These are phyloP conservation scores for Aphelenchoides bicaudatus DNA, from an alignment of 2,888 invertebrate genomes.

Conservation along the genomic window DNA sequence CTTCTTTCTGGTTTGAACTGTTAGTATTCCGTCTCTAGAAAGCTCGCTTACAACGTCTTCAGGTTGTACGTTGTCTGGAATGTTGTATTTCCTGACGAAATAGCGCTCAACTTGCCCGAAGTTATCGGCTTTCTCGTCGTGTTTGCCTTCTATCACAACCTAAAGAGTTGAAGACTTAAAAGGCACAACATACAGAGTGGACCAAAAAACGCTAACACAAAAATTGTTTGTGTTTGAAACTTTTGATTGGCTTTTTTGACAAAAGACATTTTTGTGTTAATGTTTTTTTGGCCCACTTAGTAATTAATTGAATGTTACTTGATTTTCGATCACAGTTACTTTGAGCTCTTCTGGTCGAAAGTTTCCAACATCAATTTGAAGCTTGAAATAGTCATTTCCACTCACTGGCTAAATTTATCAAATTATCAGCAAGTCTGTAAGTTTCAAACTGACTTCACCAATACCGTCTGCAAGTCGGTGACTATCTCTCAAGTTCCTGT, in stretches of 20 bases:
- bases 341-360: constrained; percentile 51
- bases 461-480: constrained; percentile 46
- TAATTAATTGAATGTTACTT: too few relatives aligned
- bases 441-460: constrained; percentile 34
- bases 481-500: constrained; percentile 41
- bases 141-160: constrained; percentile 47
- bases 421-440: constrained; percentile 12
- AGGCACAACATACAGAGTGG: too few relatives aligned
- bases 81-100: constrained; percentile 45
- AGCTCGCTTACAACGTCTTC: constrained; percentile 46
- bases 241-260: too few relatives aligned
- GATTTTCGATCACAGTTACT: constrained; percentile 47
- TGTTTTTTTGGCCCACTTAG: too few relatives aligned
- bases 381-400: constrained; percentile 38
- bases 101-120: constrained; percentile 47
- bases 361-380: constrained; percentile 47
- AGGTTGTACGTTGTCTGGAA: constrained; percentile 42
- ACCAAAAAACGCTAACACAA: too few relatives aligned
- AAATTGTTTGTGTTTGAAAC: too few relatives aligned
- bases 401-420: constrained; percentile 34
- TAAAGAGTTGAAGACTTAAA: too few relatives aligned
- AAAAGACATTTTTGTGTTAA: too few relatives aligned
- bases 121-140: constrained; percentile 46
- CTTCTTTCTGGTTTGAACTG: constrained; percentile 43
- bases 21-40: constrained; percentile 45